Base-by-base conservation (phyloP, 2,797 vertebrate species). In the Odontamblyopus rebecca region DNA sequence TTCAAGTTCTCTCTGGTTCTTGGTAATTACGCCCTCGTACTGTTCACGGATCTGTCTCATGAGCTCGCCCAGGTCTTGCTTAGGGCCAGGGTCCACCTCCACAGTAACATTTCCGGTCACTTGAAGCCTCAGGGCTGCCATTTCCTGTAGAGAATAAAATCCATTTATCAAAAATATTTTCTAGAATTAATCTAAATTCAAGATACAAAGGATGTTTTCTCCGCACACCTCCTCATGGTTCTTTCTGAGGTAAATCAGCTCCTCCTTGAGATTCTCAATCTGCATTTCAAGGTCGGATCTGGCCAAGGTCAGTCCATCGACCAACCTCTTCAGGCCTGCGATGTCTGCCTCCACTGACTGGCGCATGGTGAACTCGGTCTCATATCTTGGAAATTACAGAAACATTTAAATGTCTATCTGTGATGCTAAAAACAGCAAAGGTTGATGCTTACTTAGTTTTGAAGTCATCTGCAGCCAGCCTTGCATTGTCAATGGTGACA, bases 381-480 rank as follows among this genome's bases (percentile, higher is more conserved):
- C 95, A 3, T 85, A 96, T 82, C 97, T 98, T 8, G 8, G 18
- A n/a, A 4, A 38, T 35, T 38, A 38, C 18, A 62, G 6, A 57
- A 12, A n/a, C 18, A 5, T n/a, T 62, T 61, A 35, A 0, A 15
- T 60, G 27, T 30, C 5, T 30, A 5, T 5, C 13, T 60, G 19
- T 61, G 7, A 32, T n/a, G 29, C 8, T 35, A 62, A 11, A 9
- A 38, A 48, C 16, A 6, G 3, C 19, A 68, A 16, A 65, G 26
- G 3, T 44, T 27, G 6, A 72, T 18, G 26, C 93, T 90, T 92
- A 97, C 96, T 96, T 96, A 76, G 85, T 94, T 77, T 85, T 94
- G 90, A 97, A 97, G 90, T 98, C 96, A 1, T 97, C 96, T 0
- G 96, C 94, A 0, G 96, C 95, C 92, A 98, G 89, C 84, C 93